Percentiles rank a stretch among this genome's conserved stretches.
Evolutionary conservation across 2,797 vertebrate species (phyloP).

Genomic region (Sphenopsis melanotis): DNA sequence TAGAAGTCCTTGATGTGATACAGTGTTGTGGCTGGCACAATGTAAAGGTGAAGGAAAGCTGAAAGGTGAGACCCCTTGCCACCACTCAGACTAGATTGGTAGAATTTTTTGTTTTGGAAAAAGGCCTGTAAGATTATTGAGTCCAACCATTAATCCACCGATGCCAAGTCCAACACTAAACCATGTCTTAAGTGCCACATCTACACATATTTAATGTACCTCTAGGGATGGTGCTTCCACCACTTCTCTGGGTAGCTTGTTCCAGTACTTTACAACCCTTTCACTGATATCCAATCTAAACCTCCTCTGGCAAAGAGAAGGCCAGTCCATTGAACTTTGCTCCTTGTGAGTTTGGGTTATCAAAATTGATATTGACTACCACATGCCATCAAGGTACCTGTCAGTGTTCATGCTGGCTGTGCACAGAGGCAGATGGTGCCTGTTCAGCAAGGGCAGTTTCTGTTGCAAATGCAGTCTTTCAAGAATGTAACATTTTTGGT

Average conservation of each 20-base stretch:
- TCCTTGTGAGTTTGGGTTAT: background rate
- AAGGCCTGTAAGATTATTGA: background rate
- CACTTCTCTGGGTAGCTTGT: background rate
- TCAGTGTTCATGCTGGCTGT: rapidly evolving
- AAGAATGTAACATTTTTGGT: background rate
- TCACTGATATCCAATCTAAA: background rate
- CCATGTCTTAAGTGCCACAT: background rate
- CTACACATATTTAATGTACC: background rate
- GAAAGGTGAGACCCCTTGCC: background rate
- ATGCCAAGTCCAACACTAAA: background rate
- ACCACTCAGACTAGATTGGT: background rate
- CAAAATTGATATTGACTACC: background rate
- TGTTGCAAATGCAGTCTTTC: background rate
- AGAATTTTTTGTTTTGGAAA: background rate
- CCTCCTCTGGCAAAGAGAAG: background rate
- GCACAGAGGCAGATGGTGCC: background rate
- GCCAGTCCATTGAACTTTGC: background rate
- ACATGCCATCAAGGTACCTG: background rate
- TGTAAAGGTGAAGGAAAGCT: background rate
- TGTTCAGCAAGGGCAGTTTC: background rate
- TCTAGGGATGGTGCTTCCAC: background rate
- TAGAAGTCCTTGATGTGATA: background rate
- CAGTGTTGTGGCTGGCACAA: background rate
- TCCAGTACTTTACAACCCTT: background rate
- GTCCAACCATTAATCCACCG: background rate